phyloP scores from a whole-genome alignment of 2,888 invertebrate genomes.

The Cordilura impudica region DNA sequence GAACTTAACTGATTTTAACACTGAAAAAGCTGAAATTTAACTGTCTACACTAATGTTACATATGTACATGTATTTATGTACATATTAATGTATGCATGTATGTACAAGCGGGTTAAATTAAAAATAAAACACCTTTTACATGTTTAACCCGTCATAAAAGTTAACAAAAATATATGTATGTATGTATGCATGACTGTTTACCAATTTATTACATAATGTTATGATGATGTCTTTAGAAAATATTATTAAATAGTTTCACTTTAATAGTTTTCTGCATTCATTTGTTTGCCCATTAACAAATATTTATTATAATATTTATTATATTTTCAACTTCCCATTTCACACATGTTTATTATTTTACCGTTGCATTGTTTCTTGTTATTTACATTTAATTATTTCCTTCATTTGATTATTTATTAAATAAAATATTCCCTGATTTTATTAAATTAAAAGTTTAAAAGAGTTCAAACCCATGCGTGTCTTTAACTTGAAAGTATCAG shows the following conservation, averaged over 20 bases:
- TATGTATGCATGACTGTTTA: not conserved
- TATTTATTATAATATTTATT: not conserved
- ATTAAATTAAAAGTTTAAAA: constrained; percentile 8
- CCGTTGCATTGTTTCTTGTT: not conserved
- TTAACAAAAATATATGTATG: no score
- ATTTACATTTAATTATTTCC: not conserved
- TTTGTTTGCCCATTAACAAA: not conserved
- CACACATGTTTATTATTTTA: not conserved
- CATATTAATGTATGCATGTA: no score
- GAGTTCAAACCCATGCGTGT: constrained; percentile 47
- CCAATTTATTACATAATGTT: constrained; percentile 40
- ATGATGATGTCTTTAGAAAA: not conserved
- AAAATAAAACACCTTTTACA: not conserved
- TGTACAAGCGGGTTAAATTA: not conserved
- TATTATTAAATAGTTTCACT: constrained; percentile 29
- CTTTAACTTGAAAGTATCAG: constrained; percentile 25
- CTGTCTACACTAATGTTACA: no score
- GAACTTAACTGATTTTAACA: not conserved
- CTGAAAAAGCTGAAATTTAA: constrained; percentile 3
- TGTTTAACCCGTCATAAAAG: not conserved
- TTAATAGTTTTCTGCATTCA: not conserved
- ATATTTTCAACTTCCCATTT: not conserved
- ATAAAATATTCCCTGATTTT: not conserved
- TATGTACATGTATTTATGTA: no score
- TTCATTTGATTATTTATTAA: not conserved